phyloP scores from a whole-genome alignment of 2,888 invertebrate species.

The Ectemnius cavifrons region DNA sequence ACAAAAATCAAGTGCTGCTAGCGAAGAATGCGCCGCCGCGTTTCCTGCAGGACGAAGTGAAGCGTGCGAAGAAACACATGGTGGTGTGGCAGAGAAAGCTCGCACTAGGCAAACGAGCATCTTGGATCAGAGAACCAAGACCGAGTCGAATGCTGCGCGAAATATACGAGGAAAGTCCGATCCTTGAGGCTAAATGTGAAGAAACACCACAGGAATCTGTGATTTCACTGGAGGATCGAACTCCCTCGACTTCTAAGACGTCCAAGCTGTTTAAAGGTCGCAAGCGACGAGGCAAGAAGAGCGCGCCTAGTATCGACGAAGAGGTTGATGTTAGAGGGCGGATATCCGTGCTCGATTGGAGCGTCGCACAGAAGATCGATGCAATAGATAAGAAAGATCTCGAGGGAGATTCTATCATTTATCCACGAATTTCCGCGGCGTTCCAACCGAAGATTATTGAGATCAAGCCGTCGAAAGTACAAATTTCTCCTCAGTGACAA shows the following conservation, averaged over 20 bases:
- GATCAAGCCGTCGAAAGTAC: too few relatives aligned
- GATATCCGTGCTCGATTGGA: background rate
- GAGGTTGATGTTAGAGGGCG: background rate
- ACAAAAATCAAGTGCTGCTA: conserved; percentile 21
- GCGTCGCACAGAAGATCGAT: background rate
- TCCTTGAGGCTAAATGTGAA: background rate
- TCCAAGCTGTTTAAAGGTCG: background rate
- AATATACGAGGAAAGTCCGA: too few relatives aligned
- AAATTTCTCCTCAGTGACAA: too few relatives aligned
- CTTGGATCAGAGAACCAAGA: background rate
- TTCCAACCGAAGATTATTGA: background rate
- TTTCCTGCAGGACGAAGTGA: conserved; percentile 27
- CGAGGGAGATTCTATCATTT: background rate
- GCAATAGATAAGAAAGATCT: background rate
- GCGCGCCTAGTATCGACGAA: background rate
- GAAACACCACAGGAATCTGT: background rate
- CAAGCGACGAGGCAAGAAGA: background rate
- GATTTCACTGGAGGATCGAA: background rate
- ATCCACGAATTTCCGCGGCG: background rate
- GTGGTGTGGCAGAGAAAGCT: conserved; percentile 35
- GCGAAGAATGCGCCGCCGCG: conserved; percentile 28
- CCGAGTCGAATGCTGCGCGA: too few relatives aligned
- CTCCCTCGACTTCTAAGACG: too few relatives aligned
- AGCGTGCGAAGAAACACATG: conserved; percentile 31
- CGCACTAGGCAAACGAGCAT: conserved; percentile 11